Evolutionary conservation across 2,113 vertebrate species (phyloP), one percentile per base, ranked within the genome.

Genomic region (Polypterus senegalus): DNA sequence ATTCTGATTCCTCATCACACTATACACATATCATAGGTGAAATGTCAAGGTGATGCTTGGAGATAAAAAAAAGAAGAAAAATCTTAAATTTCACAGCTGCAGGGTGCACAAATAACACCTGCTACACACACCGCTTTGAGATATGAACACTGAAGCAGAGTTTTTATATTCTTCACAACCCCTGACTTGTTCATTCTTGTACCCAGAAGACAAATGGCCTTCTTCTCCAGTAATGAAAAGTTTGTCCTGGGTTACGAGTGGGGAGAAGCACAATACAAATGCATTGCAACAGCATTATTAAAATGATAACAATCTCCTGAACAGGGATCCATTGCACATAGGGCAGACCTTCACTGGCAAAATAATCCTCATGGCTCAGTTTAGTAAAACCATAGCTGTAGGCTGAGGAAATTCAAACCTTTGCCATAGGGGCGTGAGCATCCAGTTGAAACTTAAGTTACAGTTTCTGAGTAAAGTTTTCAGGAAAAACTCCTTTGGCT

Each of bases 391-490:
- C 27, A 46, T 0, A 11, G 47, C 27, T 7, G 6, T 45, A 43
- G 43, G 46, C 7, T 27, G 56, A 58, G 43, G 56, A 58, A 58
- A 58, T 9, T 9, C 3, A 3, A 27, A 5, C n/a, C 46, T 3
- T 45, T 58, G 56, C 56, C 27, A 43, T 43, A 4, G 56, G 27
- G 56, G 8, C 56, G 4, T 3, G 11, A 59, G 62, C 63, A 27
- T 27, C 62, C 9, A 6, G 1, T 61, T 65, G 53, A n/a, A 6
- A 10, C 49, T 66, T 80, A 27, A 77, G 86, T 88, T 86, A 94
- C 73, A 96, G 85, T 46, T 88, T 84, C 69, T 93, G 92, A 0
- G 96, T 99, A 81, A 97, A 99, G 83, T 99, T 99, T 76, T 98
- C 96, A 0, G 96, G 96, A 76, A 99, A 99, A 75, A 99, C 93